phyloP scores from a whole-genome alignment of 2,113 vertebrate genomes.

The Podilymbus podiceps region DNA sequence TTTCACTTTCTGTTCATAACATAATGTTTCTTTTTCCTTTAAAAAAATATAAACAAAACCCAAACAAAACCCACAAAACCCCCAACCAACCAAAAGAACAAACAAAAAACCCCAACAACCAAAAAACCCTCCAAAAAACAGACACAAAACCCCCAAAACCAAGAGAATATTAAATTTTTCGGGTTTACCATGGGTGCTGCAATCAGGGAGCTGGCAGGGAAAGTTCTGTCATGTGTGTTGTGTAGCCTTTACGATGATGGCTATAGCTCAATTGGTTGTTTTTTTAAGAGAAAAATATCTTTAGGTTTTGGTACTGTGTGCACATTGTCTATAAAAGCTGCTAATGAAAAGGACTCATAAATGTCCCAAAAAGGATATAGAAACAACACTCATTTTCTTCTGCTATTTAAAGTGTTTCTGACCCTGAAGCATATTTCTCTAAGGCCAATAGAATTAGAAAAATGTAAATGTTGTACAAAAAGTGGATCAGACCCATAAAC shows the following conservation, averaged over 20 bases:
- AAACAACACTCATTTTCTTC: background rate
- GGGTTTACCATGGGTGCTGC: background rate
- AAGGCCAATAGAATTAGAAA: background rate
- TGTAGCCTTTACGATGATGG: background rate
- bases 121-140: fast-evolving
- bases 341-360: background rate
- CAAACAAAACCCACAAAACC: no score
- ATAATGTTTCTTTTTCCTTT: background rate
- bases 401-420: background rate
- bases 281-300: background rate
- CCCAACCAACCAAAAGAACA: fast-evolving
- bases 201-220: background rate
- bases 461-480: slow-evolving; percentile 34
- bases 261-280: background rate
- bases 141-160: background rate
- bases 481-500: background rate
- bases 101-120: fast-evolving
- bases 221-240: background rate
- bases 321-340: background rate
- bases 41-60: background rate
- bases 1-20: background rate
- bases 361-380: slow-evolving; percentile 38
- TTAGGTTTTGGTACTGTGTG: background rate
- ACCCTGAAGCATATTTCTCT: background rate
- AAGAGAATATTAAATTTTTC: background rate